Conservation (phyloP, 1,140 invertebrate species). For the Choristoneura fumiferana region DNA sequence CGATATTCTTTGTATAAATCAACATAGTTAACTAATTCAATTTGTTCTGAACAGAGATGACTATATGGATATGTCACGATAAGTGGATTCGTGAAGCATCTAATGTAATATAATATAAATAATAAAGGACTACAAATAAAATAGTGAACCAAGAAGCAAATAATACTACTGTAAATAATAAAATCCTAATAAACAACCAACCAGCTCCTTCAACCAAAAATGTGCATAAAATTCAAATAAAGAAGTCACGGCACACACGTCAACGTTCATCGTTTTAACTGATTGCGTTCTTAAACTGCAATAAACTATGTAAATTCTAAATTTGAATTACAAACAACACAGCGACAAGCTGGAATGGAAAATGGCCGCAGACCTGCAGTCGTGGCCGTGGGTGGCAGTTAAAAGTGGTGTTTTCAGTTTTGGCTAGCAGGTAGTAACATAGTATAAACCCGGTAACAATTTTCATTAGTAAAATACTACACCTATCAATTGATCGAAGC, state of each 20-base stretch:
- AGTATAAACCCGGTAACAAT: too few relatives aligned
- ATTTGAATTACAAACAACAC: slow-evolving; percentile 64
- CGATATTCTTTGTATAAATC: too few relatives aligned
- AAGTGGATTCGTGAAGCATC: too few relatives aligned
- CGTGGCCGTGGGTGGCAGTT: slow-evolving; percentile 35
- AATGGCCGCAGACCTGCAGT: slow-evolving; percentile 2
- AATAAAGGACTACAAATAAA: too few relatives aligned
- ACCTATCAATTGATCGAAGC: too few relatives aligned
- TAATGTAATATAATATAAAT: too few relatives aligned
- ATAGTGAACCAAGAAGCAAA: too few relatives aligned
- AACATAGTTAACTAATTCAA: too few relatives aligned
- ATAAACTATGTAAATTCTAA: slow-evolving; percentile 65
- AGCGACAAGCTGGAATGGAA: slow-evolving; percentile 38
- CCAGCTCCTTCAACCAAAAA: neutral
- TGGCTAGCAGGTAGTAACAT: slow-evolving; percentile 19
- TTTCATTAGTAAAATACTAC: too few relatives aligned
- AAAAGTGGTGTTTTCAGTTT: slow-evolving; percentile 44
- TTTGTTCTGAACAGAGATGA: too few relatives aligned
- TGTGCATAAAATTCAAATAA: slow-evolving; percentile 11
- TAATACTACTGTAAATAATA: too few relatives aligned
- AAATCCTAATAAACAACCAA: neutral
- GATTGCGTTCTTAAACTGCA: slow-evolving; percentile 66
- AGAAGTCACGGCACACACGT: slow-evolving; percentile 9
- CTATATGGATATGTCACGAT: too few relatives aligned
- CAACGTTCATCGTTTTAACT: slow-evolving; percentile 33